Percentiles rank a stretch among this genome's conserved stretches.
Evolutionary conservation across 2,797 vertebrate species (phyloP).

Genomic region (Neostethus bicornis): DNA sequence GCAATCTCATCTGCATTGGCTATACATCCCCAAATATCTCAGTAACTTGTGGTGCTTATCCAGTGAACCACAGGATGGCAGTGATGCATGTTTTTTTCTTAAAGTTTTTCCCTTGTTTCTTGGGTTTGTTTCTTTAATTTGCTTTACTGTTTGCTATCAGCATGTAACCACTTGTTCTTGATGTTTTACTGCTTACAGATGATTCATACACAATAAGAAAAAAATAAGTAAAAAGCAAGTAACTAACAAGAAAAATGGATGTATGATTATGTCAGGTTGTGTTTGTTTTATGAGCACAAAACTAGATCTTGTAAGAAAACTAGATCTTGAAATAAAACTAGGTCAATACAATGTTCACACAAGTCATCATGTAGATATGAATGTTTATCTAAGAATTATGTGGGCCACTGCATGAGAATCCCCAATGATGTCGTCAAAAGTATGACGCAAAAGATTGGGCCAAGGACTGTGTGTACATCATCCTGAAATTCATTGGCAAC

Average conservation of each 20-base stretch:
- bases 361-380: constrained; percentile 38
- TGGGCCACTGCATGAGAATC: constrained; percentile 40
- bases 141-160: constrained; percentile 13
- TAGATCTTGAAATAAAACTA: constrained; percentile 17
- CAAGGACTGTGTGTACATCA: constrained; percentile 68
- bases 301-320: constrained; percentile 18
- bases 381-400: constrained; percentile 38
- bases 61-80: constrained; percentile 40
- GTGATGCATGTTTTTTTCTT: constrained; percentile 1
- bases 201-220: background rate
- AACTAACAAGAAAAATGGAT: background rate
- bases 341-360: constrained; percentile 24
- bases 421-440: constrained; percentile 31
- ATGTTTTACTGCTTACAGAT: constrained; percentile 9
- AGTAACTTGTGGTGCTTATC: background rate
- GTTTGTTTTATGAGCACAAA: too few species aligned
- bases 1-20: too few species aligned
- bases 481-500: constrained; percentile 34
- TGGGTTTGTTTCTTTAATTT: background rate
- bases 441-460: constrained; percentile 63
- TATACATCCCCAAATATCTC: background rate
- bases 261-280: constrained; percentile 12
- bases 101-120: constrained; percentile 8
- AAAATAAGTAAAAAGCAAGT: constrained; percentile 7
- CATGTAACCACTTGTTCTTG: constrained; percentile 8